These are phyloP conservation scores for Apaloderma vittatum DNA, from an alignment of 2,113 vertebrate species.

Conservation along the genomic window DNA sequence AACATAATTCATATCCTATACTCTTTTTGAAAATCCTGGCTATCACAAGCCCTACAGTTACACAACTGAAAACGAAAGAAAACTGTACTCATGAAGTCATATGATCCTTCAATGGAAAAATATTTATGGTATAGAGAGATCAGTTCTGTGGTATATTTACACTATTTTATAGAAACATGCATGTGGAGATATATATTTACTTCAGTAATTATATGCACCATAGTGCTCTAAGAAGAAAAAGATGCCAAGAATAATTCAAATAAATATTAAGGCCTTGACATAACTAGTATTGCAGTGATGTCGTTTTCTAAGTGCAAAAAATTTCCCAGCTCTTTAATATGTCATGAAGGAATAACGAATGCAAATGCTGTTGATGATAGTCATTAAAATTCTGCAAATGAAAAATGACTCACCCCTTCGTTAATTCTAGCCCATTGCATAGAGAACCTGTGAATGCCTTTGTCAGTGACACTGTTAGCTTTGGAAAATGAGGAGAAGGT, in stretches of 20 bases:
- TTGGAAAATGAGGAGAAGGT: constrained; percentile 29
- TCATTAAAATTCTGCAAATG: constrained; percentile 80
- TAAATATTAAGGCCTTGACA: constrained; percentile 53
- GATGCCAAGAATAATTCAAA: constrained; percentile 27
- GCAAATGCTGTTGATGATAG: constrained; percentile 75
- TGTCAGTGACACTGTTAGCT: constrained; percentile 58
- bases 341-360: constrained; percentile 66
- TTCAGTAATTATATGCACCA: constrained; percentile 11
- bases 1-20: fast-evolving
- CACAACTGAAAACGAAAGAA: not conserved
- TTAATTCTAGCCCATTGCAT: constrained; percentile 74
- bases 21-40: not conserved
- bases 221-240: not conserved
- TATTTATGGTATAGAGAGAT: not conserved
- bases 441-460: constrained; percentile 70
- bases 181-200: constrained; percentile 10
- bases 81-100: not conserved
- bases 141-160: constrained; percentile 4
- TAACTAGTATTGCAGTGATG: not conserved
- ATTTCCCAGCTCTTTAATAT: constrained; percentile 22
- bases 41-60: not conserved
- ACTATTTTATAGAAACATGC: not conserved
- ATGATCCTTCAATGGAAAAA: not conserved
- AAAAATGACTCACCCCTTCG: constrained; percentile 74
- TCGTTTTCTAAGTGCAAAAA: constrained; percentile 27